These are phyloP conservation scores for Artemia franciscana DNA, from an alignment of 1,140 invertebrate species.

Conservation along the genomic window DNA sequence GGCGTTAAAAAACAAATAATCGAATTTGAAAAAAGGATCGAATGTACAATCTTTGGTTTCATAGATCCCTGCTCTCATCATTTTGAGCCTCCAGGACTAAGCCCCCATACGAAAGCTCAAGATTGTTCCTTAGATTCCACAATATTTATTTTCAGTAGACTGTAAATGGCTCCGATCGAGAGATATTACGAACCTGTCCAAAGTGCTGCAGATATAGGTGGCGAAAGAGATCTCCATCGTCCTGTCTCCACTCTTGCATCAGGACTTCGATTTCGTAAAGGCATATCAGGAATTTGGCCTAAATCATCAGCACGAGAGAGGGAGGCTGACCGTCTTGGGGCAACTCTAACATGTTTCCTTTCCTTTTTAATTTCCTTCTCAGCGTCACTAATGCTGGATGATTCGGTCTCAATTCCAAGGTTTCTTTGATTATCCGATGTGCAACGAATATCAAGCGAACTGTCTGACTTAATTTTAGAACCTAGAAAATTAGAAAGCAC, in stretches of 20 bases:
- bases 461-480: background rate
- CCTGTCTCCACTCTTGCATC: background rate
- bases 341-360: constrained; percentile 19
- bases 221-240: background rate
- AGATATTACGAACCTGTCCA: background rate
- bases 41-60: no score
- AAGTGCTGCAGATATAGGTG: background rate
- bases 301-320: constrained; percentile 7
- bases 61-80: no score
- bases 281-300: background rate
- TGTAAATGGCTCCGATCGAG: no score
- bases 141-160: no score
- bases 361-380: no score
- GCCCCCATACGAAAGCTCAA: no score
- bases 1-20: no score
- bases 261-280: background rate
- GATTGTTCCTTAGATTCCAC: no score
- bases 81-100: no score
- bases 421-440: background rate
- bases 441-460: background rate
- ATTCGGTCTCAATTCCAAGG: background rate
- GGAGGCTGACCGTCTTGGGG: constrained; percentile 9
- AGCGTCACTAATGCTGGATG: no score
- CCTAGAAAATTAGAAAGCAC: background rate
- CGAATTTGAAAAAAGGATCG: no score